A percentile compares a stretch with the other conserved stretches of the same genome.
phyloP scores from a whole-genome alignment of 2,888 invertebrate genomes.

The Abscondita cerata region DNA sequence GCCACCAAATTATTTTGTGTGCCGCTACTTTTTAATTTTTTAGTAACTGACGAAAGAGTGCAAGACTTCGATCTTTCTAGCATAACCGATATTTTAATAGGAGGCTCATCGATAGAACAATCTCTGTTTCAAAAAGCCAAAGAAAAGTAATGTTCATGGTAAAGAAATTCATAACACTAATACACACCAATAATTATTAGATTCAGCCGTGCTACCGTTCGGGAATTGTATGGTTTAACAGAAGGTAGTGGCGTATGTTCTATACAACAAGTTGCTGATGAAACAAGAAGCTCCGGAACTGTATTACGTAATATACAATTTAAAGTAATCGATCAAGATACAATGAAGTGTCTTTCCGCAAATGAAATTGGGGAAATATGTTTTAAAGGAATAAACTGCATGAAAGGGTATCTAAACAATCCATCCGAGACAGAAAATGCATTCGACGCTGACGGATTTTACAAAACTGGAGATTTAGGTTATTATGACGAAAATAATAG shows the following conservation, averaged over 20 bases:
- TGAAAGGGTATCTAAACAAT: conserved; percentile 78
- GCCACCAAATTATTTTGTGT: conserved; percentile 42
- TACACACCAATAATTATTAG: conserved; percentile 60
- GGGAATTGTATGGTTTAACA: conserved; percentile 22
- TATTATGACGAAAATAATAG: conserved; percentile 77
- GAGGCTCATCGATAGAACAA: conserved; percentile 78
- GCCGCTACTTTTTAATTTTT: conserved; percentile 69
- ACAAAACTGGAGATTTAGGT: conserved; percentile 80
- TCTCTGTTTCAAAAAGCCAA: conserved; percentile 56
- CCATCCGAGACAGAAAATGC: conserved; percentile 65
- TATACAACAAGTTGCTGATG: not conserved
- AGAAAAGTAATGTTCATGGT: not conserved
- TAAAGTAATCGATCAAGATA: conserved; percentile 65
- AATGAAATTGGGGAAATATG: conserved; percentile 79
- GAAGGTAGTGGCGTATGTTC: conserved; percentile 13
- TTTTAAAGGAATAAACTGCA: conserved; percentile 70
- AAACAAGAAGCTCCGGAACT: conserved; percentile 60
- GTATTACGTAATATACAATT: conserved; percentile 66
- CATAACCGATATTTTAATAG: conserved; percentile 70
- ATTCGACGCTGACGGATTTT: conserved; percentile 75
- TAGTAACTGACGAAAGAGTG: conserved; percentile 78
- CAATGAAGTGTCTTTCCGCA: conserved; percentile 65
- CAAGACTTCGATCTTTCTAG: conserved; percentile 73
- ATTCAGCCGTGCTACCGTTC: conserved; percentile 4
- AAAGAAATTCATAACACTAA: no score